phyloP scores from a whole-genome alignment of 35 echinoderm and acorn worm species.

The Apostichopus japonicus region DNA sequence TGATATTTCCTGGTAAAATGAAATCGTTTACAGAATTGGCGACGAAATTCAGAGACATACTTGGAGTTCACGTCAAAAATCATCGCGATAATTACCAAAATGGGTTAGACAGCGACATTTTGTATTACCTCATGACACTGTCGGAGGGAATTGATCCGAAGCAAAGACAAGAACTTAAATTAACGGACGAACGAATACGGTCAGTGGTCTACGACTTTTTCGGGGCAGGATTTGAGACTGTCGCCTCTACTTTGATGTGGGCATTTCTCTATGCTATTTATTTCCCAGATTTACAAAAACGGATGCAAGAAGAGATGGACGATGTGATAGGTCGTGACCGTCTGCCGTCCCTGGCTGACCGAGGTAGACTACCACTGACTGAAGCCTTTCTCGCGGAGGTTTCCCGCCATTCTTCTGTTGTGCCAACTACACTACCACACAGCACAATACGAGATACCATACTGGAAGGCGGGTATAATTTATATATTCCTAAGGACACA shows the following conservation, averaged over 20 bases:
- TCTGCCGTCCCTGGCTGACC: too few species aligned
- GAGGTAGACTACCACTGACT: too few species aligned
- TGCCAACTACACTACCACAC: constrained; percentile 55
- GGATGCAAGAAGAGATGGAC: too few species aligned
- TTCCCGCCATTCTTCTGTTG: neutral
- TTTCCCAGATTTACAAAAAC: too few species aligned
- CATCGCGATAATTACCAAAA: constrained; percentile 59
- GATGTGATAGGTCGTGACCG: too few species aligned
- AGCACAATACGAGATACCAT: constrained; percentile 55
- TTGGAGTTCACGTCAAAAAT: constrained; percentile 31
- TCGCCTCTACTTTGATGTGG: constrained; percentile 58
- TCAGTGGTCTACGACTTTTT: constrained; percentile 44
- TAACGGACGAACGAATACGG: constrained; percentile 59
- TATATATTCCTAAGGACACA: constrained; percentile 51
- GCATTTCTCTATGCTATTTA: neutral
- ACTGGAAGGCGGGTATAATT: constrained; percentile 46
- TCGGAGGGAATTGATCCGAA: constrained; percentile 7
- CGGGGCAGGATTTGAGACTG: constrained; percentile 62
- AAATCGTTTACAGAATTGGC: constrained; percentile 39
- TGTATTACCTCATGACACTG: constrained; percentile 72
- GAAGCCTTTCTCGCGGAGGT: too few species aligned
- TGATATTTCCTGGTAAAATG: constrained; percentile 50
- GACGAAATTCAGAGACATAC: constrained; percentile 12
- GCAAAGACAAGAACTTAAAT: constrained; percentile 29
- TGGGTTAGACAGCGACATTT: constrained; percentile 66